Percentiles rank a stretch among this genome's conserved stretches.
phyloP scores from a whole-genome alignment of 1,140 invertebrate species.

The Drosophila saltans region DNA sequence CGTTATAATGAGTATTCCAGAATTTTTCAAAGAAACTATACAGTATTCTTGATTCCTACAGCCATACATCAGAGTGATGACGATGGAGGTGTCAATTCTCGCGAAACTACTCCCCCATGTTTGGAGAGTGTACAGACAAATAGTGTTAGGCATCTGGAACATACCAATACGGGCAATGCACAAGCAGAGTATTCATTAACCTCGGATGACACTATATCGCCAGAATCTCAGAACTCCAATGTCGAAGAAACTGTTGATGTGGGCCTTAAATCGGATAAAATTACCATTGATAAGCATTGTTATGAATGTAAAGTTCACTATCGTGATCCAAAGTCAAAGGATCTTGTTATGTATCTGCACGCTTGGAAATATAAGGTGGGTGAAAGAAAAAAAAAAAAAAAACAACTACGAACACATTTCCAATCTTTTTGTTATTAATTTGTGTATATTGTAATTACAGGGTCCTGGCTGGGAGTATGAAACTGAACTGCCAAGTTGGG shows the following conservation, averaged over 20 bases:
- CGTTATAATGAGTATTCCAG: constrained; percentile 17
- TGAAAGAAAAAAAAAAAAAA: neutral
- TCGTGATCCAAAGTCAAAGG: constrained; percentile 94
- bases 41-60: constrained; percentile 20
- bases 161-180: constrained; percentile 19
- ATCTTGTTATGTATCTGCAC: constrained; percentile 97
- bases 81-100: constrained; percentile 85
- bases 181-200: constrained; percentile 18
- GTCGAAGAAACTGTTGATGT: constrained; percentile 18
- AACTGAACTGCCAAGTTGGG: constrained; percentile 94
- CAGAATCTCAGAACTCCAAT: neutral
- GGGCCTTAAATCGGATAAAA: constrained; percentile 88
- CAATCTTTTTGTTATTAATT: neutral
- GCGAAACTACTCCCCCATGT: constrained; percentile 86
- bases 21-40: neutral
- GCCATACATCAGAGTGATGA: constrained; percentile 77
- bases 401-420: neutral
- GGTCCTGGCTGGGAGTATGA: constrained; percentile 95
- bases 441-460: constrained; percentile 82
- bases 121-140: constrained; percentile 84
- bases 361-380: constrained; percentile 94
- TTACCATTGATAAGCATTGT: constrained; percentile 93
- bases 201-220: neutral
- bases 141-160: constrained; percentile 21
- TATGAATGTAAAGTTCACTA: constrained; percentile 96